Conservation (phyloP, 2,797 vertebrate species). For the Perodicticus potto region DNA sequence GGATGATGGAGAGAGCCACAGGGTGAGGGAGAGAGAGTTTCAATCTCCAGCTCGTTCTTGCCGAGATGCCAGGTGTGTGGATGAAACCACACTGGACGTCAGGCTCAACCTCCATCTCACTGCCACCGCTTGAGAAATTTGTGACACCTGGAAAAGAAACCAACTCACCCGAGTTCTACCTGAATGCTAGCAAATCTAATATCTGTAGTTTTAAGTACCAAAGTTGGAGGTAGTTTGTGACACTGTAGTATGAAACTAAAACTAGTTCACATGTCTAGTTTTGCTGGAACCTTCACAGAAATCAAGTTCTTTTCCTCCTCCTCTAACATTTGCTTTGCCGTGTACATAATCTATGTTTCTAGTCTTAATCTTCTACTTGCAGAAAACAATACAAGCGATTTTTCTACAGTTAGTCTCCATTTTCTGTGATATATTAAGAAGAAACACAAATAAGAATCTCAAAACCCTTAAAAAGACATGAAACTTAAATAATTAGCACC, state of each 20-base stretch:
- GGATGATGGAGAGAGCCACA: not conserved
- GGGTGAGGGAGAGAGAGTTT: accelerated
- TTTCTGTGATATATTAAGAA: slow-evolving; percentile 37
- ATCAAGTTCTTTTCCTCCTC: not conserved
- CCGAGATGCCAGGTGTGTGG: not conserved
- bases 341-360: not conserved
- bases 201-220: not conserved
- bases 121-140: not conserved
- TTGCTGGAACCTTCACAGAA: not conserved
- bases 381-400: not conserved
- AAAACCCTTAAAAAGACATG: not conserved
- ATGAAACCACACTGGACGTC: not conserved
- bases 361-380: not conserved
- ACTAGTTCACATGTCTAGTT: not conserved
- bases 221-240: not conserved
- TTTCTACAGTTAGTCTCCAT: not conserved
- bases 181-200: not conserved
- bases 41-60: not conserved
- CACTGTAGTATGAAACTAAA: not conserved
- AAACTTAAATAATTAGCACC: slow-evolving; percentile 42
- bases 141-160: not conserved
- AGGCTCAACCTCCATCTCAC: not conserved
- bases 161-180: accelerated
- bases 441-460: not conserved
- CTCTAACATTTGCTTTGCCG: not conserved